phyloP scores from a whole-genome alignment of 1,140 invertebrate genomes.

The Odontomachus brunneus region DNA sequence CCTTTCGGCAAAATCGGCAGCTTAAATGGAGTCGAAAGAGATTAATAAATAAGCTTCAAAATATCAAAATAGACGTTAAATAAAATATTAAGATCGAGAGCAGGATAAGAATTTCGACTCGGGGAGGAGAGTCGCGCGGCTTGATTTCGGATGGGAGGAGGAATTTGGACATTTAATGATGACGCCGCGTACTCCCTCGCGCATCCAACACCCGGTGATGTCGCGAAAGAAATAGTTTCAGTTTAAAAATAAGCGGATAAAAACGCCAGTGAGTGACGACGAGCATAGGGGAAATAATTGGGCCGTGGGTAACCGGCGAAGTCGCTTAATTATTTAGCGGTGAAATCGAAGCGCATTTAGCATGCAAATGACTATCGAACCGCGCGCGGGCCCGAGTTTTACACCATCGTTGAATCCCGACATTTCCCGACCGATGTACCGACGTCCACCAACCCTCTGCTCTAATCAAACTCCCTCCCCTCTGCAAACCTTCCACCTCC shows the following conservation, averaged over 20 bases:
- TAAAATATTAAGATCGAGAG: no score
- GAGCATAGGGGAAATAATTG: slow-evolving; percentile 73
- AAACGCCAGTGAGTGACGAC: slow-evolving; percentile 35
- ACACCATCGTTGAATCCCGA: slow-evolving; percentile 67
- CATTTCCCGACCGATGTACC: slow-evolving; percentile 29
- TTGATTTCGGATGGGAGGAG: no score
- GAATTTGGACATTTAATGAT: not conserved
- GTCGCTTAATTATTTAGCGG: slow-evolving; percentile 76
- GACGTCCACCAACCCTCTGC: slow-evolving; percentile 25
- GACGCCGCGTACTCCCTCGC: not conserved
- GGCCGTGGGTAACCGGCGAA: slow-evolving; percentile 48
- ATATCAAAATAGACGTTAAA: no score
- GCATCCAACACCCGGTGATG: not conserved
- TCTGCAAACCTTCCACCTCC: not conserved
- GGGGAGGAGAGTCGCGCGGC: no score
- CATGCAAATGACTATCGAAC: slow-evolving; percentile 79
- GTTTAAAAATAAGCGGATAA: slow-evolving; percentile 52
- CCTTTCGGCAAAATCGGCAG: no score
- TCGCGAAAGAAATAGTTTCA: slow-evolving; percentile 1
- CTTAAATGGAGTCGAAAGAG: no score
- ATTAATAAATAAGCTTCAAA: no score
- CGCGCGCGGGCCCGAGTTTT: slow-evolving; percentile 70
- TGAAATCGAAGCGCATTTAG: slow-evolving; percentile 76
- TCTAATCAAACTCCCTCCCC: slow-evolving; percentile 12
- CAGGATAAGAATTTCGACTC: no score